These are phyloP conservation scores for Aplysina aerophoba DNA, from an alignment of 37 sponge, comb jelly and placozoan genomes.

Conservation along the genomic window DNA sequence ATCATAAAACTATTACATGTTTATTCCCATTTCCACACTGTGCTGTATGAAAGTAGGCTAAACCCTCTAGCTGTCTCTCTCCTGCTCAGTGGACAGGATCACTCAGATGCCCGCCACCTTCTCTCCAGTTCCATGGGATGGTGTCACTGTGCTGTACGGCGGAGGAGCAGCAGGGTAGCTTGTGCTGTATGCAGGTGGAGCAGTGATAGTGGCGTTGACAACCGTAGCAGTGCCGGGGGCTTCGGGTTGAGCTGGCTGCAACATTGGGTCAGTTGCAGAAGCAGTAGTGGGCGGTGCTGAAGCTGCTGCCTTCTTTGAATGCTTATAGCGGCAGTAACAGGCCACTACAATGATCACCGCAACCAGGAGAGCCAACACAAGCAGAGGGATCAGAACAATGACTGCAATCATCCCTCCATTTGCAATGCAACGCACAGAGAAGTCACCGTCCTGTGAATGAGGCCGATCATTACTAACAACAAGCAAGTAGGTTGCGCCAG, in stretches of 20 bases:
- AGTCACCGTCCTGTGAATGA: not conserved
- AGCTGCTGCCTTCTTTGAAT: not conserved
- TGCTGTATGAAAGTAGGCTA: too few relatives aligned
- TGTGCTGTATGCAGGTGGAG: too few relatives aligned
- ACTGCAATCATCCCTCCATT: not conserved
- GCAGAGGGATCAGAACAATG: not conserved
- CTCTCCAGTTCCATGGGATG: too few relatives aligned
- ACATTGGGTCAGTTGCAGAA: too few relatives aligned
- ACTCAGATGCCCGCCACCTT: too few relatives aligned
- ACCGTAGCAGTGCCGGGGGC: too few relatives aligned
- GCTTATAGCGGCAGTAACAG: not conserved
- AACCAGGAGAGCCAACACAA: not conserved
- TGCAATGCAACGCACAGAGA: not conserved
- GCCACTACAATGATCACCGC: not conserved
- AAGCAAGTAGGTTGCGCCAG: conserved; percentile 7
- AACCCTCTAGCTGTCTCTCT: too few relatives aligned
- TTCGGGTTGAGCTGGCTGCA: too few relatives aligned
- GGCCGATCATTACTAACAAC: not conserved
- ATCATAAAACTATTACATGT: too few relatives aligned
- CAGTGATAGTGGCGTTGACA: too few relatives aligned
- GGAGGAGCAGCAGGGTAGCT: not conserved
- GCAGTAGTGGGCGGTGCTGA: not conserved
- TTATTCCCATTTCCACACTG: too few relatives aligned
- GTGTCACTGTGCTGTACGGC: not conserved
- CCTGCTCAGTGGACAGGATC: too few relatives aligned